Conservation (phyloP, 2,113 vertebrate species). For the Heteronetta atricapilla region DNA sequence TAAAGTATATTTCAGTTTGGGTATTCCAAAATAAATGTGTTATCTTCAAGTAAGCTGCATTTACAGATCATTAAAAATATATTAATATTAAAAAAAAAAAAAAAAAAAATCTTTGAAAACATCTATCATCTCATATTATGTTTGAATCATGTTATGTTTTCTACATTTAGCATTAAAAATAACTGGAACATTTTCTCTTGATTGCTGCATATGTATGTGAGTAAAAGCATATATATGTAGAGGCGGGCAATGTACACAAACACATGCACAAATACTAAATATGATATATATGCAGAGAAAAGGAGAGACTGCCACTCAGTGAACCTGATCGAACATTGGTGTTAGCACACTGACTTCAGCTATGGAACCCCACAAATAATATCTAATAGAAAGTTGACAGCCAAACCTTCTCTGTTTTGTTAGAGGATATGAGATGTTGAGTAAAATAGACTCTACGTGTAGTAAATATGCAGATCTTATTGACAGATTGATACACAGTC, state of each 20-base stretch:
- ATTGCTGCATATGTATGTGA: neutral
- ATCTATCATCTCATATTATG: neutral
- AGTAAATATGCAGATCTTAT: neutral
- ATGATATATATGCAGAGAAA: neutral
- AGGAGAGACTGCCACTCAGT: neutral
- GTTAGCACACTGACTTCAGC: neutral
- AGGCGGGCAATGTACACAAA: neutral
- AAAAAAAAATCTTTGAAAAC: neutral
- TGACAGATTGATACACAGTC: neutral
- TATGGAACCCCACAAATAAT: neutral
- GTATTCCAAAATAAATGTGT: neutral
- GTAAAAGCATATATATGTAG: neutral
- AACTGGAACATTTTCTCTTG: neutral
- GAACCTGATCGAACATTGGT: neutral
- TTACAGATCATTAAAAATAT: neutral
- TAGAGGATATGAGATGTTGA: neutral
- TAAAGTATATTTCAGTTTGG: neutral
- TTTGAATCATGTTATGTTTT: neutral
- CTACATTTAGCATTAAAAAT: neutral
- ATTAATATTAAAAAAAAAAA: neutral
- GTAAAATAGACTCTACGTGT: neutral
- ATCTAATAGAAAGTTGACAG: neutral
- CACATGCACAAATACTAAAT: too few species aligned
- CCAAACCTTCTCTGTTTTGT: neutral
- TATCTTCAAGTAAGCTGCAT: neutral